Conservation (phyloP, 1,140 invertebrate species). For the Solenopsis fugax region DNA sequence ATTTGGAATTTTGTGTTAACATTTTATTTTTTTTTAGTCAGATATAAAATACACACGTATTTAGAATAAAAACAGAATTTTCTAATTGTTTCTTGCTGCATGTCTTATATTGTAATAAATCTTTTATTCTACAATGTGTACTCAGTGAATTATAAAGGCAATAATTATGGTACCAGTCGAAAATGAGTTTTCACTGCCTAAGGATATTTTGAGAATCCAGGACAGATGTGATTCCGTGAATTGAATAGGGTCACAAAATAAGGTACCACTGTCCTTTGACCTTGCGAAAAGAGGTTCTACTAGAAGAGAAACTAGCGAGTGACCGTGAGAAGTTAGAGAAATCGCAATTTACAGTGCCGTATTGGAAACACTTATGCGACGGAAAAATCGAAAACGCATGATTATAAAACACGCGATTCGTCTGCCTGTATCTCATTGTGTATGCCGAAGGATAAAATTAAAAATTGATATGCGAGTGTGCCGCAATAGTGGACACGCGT, state of each 20-base stretch:
- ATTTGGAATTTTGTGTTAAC: neutral
- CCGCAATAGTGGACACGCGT: neutral
- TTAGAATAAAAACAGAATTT: neutral
- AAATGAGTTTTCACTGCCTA: neutral
- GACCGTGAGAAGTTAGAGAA: conserved; percentile 74
- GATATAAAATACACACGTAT: neutral
- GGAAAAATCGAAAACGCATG: conserved; percentile 22
- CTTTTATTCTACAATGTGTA: neutral
- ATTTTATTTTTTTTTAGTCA: neutral
- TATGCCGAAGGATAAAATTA: conserved; percentile 16
- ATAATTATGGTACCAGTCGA: neutral
- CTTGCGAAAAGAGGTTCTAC: conserved; percentile 63
- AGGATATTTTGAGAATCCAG: conserved; percentile 42
- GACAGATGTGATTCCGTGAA: conserved; percentile 21
- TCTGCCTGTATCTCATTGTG: neutral
- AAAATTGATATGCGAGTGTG: neutral
- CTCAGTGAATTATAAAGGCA: neutral
- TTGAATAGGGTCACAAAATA: conserved; percentile 52
- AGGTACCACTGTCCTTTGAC: conserved; percentile 60
- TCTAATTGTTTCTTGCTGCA: neutral
- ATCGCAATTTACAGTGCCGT: conserved; percentile 58
- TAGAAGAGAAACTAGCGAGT: conserved; percentile 69
- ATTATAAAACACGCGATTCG: neutral
- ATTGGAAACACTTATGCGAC: neutral
- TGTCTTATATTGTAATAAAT: neutral